Evolutionary conservation across 1,140 invertebrate genomes (phyloP).

Genomic region (Teleopsis dalmanni): DNA sequence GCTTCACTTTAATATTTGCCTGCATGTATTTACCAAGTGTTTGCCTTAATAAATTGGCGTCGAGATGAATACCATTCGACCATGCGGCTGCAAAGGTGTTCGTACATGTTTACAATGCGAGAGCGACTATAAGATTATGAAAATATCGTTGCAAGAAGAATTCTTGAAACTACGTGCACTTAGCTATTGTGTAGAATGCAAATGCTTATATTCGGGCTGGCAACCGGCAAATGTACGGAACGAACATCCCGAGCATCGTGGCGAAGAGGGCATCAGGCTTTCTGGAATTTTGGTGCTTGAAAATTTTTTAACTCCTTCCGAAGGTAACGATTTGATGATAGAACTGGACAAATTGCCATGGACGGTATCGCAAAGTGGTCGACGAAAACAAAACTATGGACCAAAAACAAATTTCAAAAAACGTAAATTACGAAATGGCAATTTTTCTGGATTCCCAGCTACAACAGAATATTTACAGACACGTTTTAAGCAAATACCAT

Average conservation of each 20-base stretch:
- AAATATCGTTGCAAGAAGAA: conserved; percentile 38
- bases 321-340: conserved; percentile 61
- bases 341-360: conserved; percentile 77
- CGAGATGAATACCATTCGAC: conserved; percentile 59
- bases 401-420: conserved; percentile 99
- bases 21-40: background rate
- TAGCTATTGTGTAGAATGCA: conserved; percentile 69
- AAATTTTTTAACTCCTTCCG: conserved; percentile 67
- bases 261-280: conserved; percentile 52
- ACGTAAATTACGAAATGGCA: conserved; percentile 67
- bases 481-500: conserved; percentile 56
- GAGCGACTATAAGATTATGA: conserved; percentile 55
- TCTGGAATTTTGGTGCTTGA: conserved; percentile 64
- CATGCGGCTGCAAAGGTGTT: conserved; percentile 88
- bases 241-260: conserved; percentile 59
- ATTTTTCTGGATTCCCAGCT: conserved; percentile 81
- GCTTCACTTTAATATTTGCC: background rate
- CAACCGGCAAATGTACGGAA: conserved; percentile 49
- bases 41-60: background rate
- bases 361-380: conserved; percentile 89
- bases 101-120: conserved; percentile 83
- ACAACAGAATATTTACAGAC: conserved; percentile 77
- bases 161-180: conserved; percentile 51
- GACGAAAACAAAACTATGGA: conserved; percentile 96
- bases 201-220: conserved; percentile 68